Percentiles rank a stretch among this genome's conserved stretches.
These are phyloP conservation scores for Pseudoatta argentina DNA, from an alignment of 1,140 invertebrate species.

Conservation along the genomic window DNA sequence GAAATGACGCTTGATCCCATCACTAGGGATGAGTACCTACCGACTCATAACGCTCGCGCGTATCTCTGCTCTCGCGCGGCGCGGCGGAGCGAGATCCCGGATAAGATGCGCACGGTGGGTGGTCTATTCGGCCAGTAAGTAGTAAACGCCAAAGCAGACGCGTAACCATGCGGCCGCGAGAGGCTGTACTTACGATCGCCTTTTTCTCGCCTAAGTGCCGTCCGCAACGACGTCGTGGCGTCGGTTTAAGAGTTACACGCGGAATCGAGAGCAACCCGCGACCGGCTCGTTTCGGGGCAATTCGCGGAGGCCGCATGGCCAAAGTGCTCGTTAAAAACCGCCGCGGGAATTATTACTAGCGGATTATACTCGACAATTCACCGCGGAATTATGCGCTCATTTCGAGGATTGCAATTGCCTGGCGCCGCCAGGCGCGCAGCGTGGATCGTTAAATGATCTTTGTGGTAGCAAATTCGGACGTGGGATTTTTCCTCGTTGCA, in stretches of 20 bases:
- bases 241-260: constrained; percentile 46
- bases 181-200: constrained; percentile 66
- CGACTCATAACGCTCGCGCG: constrained; percentile 80
- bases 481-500: constrained; percentile 18
- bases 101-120: constrained; percentile 85
- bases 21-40: constrained; percentile 78
- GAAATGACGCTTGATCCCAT: constrained; percentile 63
- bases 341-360: constrained; percentile 36
- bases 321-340: constrained; percentile 63
- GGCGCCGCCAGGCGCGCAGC: constrained; percentile 20
- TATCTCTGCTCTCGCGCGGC: constrained; percentile 70
- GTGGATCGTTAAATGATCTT: constrained; percentile 45
- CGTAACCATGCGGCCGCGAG: constrained; percentile 72
- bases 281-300: constrained; percentile 44
- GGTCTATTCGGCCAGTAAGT: constrained; percentile 78
- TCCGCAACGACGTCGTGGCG: constrained; percentile 42
- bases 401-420: constrained; percentile 45
- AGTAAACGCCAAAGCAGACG: constrained; percentile 77
- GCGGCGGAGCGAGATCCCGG: constrained; percentile 77
- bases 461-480: constrained; percentile 32
- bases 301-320: constrained; percentile 31
- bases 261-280: constrained; percentile 61
- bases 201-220: constrained; percentile 68
- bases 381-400: constrained; percentile 46
- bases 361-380: constrained; percentile 56